Evolutionary conservation across 2,888 invertebrate genomes (phyloP).

Genomic region (Microdon myrmicae): DNA sequence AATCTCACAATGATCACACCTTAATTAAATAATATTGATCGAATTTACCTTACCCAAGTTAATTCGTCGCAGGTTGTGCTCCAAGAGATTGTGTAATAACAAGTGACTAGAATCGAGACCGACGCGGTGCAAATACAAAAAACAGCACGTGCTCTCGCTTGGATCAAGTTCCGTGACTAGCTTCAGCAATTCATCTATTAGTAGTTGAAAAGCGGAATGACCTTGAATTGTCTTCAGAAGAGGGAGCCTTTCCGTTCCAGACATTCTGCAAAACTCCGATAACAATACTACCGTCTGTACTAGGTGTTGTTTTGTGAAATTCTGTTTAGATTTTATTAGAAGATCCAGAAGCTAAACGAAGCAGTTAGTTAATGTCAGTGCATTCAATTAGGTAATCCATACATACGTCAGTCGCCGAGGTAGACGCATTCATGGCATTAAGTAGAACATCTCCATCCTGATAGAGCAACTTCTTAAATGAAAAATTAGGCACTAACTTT

Average conservation of each 20-base stretch:
- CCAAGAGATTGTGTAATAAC: constrained; percentile 62
- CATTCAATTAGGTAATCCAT: too few relatives aligned
- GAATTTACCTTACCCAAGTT: constrained; percentile 47
- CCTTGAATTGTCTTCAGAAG: constrained; percentile 12
- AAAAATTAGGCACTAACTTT: constrained; percentile 16
- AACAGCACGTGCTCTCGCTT: constrained; percentile 65
- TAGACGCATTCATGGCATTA: constrained; percentile 15
- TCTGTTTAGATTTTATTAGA: constrained; percentile 8
- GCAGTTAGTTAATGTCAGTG: too few relatives aligned
- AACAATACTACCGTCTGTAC: constrained; percentile 56
- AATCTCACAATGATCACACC: too few relatives aligned
- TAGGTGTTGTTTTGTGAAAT: constrained; percentile 49
- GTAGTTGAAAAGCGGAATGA: constrained; percentile 24
- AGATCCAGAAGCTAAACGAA: constrained; percentile 50
- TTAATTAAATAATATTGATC: not conserved
- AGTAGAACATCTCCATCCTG: constrained; percentile 18
- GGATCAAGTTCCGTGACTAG: constrained; percentile 61
- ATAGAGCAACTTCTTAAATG: constrained; percentile 29
- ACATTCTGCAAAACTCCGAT: constrained; percentile 54
- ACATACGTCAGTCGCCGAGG: constrained; percentile 21
- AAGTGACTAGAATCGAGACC: constrained; percentile 62
- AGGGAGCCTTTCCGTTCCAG: not conserved
- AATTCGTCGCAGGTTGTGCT: constrained; percentile 57
- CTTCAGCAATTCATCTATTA: constrained; percentile 57
- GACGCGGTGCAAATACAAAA: constrained; percentile 68